Evolutionary conservation across 2,888 invertebrate species (phyloP).

Genomic region (Drosophila merina): DNA sequence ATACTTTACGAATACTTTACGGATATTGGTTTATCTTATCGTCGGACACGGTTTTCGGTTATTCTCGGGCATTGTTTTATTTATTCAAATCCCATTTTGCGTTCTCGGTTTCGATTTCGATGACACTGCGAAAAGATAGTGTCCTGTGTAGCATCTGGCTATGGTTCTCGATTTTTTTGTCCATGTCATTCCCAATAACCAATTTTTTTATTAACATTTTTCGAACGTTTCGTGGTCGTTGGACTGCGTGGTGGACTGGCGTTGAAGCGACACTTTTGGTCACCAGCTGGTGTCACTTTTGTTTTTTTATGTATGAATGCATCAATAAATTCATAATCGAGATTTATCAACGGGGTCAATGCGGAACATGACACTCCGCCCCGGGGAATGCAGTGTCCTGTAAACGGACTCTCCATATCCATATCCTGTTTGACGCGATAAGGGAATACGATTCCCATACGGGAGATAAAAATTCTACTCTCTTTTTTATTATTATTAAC

Average conservation of each 20-base stretch:
- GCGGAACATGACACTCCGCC: neutral
- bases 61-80: constrained; percentile 9
- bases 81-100: constrained; percentile 5
- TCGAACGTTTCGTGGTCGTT: constrained; percentile 4
- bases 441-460: no score
- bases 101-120: constrained; percentile 14
- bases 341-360: constrained; percentile 9
- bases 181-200: neutral
- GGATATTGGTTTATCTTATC: constrained; percentile 22
- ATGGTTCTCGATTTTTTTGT: neutral
- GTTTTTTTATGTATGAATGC: constrained; percentile 10
- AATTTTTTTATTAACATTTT: constrained; percentile 1
- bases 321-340: constrained; percentile 25
- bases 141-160: constrained; percentile 1
- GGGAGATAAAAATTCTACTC: no score
- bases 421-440: no score
- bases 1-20: no score
- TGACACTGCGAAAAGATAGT: constrained; percentile 4
- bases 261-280: neutral
- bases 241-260: neutral
- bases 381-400: no score
- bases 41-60: no score
- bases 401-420: neutral
- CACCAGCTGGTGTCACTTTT: constrained; percentile 15
- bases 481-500: no score